Evolutionary conservation across 2,888 invertebrate species (phyloP).

Genomic region (Vanessa cardui): DNA sequence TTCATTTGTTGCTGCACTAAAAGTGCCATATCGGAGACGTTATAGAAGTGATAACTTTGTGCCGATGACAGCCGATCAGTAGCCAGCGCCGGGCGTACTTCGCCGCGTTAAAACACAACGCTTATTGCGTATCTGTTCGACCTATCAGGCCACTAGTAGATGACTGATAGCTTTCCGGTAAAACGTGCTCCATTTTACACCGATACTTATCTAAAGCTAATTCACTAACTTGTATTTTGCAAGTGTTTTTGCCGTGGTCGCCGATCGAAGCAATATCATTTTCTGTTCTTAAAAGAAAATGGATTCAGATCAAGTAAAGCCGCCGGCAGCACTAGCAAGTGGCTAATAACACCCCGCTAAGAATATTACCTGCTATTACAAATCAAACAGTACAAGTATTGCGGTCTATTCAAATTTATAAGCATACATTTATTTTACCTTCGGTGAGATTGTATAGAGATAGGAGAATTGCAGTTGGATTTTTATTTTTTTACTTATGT

Average conservation of each 20-base stretch:
- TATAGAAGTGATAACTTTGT: conserved; percentile 75
- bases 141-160: conserved; percentile 47
- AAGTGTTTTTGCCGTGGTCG: conserved; percentile 47
- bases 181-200: conserved; percentile 59
- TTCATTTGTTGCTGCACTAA: conserved; percentile 76
- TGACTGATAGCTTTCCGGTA: conserved; percentile 60
- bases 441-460: conserved; percentile 33
- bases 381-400: conserved; percentile 71
- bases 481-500: conserved; percentile 12
- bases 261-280: conserved; percentile 61
- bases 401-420: conserved; percentile 60
- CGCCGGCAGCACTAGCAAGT: conserved; percentile 63
- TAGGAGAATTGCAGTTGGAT: conserved; percentile 21
- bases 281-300: conserved; percentile 77
- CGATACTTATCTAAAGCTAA: conserved; percentile 66
- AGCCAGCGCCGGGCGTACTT: conserved; percentile 36
- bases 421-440: conserved; percentile 36
- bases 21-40: conserved; percentile 76
- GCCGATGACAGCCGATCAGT: conserved; percentile 55
- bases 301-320: conserved; percentile 70
- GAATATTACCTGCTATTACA: conserved; percentile 74
- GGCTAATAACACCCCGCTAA: conserved; percentile 74
- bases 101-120: conserved; percentile 31
- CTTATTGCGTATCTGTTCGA: conserved; percentile 31
- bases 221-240: conserved; percentile 63